Percentiles rank a stretch among this genome's conserved stretches.
Evolutionary conservation across 2,797 vertebrate species (phyloP).

Genomic region (Mormyrus hasselquistii): DNA sequence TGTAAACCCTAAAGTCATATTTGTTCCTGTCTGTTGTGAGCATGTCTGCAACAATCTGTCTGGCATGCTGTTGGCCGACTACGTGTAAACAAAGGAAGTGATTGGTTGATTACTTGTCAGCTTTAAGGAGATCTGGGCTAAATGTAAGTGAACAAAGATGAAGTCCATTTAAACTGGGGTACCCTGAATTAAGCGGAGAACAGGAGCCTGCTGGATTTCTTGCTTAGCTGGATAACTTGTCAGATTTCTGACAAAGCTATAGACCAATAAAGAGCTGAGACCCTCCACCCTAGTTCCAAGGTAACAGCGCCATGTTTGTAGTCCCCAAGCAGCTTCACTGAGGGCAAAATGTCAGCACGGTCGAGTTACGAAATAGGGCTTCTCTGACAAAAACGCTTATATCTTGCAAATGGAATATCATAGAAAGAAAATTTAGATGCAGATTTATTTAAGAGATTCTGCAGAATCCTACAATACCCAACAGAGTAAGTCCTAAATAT

Average conservation of each 20-base stretch:
- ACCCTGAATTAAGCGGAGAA: not conserved
- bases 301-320: not conserved
- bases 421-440: not conserved
- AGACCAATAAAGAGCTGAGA: not conserved
- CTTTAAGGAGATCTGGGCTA: not conserved
- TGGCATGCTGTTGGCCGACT: not conserved
- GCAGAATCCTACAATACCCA: not conserved
- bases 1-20: not conserved
- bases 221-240: not conserved
- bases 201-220: not conserved
- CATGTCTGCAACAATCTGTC: not conserved
- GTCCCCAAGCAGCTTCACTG: not conserved
- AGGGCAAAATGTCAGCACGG: not conserved
- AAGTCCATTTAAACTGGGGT: not conserved
- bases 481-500: not conserved
- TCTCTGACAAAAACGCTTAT: not conserved
- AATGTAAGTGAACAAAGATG: not conserved
- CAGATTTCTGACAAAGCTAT: not conserved
- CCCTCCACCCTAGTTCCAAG: not conserved
- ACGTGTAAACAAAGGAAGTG: not conserved
- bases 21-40: not conserved
- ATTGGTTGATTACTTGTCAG: not conserved
- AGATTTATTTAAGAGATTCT: not conserved
- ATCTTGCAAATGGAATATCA: not conserved
- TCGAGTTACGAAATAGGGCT: not conserved